These are phyloP conservation scores for Lagorchestes hirsutus DNA, from an alignment of 2,797 vertebrate genomes.

Conservation along the genomic window DNA sequence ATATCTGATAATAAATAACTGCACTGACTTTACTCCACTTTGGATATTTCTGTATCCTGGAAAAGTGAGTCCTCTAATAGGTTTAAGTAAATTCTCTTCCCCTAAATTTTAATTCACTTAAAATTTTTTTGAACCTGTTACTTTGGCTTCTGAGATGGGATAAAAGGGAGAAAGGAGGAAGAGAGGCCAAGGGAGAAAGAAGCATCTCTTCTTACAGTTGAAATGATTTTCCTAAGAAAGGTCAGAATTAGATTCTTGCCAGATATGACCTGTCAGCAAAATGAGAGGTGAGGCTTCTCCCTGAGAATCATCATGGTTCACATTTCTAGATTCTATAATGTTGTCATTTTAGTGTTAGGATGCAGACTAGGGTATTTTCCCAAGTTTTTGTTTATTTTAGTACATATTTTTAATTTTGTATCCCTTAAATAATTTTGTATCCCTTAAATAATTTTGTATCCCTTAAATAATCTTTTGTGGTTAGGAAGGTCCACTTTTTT, in stretches of 20 bases:
- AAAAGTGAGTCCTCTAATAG: conserved; percentile 29
- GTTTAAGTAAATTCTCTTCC: conserved; percentile 39
- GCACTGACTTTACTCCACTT: neutral
- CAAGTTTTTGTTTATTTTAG: conserved; percentile 51
- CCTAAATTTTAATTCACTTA: conserved; percentile 23
- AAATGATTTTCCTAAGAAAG: conserved; percentile 15
- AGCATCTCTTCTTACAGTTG: conserved; percentile 28
- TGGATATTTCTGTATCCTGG: neutral
- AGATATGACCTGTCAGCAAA: conserved; percentile 48
- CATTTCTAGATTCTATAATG: conserved; percentile 15
- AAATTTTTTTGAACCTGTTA: conserved; percentile 31
- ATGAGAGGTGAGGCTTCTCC: conserved; percentile 11
- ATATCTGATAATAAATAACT: conserved; percentile 27
- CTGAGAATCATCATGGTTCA: neutral
- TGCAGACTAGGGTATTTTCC: conserved; percentile 24
- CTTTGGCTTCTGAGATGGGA: conserved; percentile 18
- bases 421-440: conserved; percentile 60
- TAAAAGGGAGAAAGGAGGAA: conserved; percentile 47
- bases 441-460: conserved; percentile 43
- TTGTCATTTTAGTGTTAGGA: conserved; percentile 21
- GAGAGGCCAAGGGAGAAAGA: neutral
- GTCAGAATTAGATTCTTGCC: conserved; percentile 3
- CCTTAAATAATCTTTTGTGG: conserved; percentile 46
- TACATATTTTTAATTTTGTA: conserved; percentile 21
- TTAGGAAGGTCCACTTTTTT: conserved; percentile 54